phyloP scores from a whole-genome alignment of 2,797 vertebrate genomes.

The Decapterus maruadsi region DNA sequence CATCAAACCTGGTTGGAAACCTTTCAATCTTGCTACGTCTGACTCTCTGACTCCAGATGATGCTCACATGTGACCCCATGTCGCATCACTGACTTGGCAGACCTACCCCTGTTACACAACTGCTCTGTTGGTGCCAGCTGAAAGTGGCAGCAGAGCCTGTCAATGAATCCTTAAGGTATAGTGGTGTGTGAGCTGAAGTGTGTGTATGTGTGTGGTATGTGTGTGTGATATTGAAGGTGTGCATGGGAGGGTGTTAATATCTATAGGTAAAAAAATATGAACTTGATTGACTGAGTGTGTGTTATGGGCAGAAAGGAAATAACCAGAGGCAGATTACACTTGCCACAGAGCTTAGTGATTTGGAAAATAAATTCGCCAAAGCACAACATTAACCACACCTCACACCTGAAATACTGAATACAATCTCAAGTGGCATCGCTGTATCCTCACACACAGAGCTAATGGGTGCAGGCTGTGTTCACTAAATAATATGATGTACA shows the following conservation, averaged over 20 bases:
- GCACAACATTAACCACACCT: slow-evolving; percentile 1
- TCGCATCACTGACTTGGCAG: slow-evolving; percentile 66
- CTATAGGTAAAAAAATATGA: slow-evolving; percentile 18
- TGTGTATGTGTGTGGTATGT: slow-evolving; percentile 11
- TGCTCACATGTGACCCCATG: slow-evolving; percentile 58
- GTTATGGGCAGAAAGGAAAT: slow-evolving; percentile 8
- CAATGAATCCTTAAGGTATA: slow-evolving; percentile 73
- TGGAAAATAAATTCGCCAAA: slow-evolving; percentile 6
- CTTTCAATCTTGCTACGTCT: slow-evolving; percentile 8
- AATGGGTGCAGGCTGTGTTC: no score
- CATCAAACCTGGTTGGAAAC: slow-evolving; percentile 6
- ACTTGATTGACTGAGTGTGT: slow-evolving; percentile 16
- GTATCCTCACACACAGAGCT: not conserved
- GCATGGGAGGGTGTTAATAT: not conserved
- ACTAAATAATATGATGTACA: no score
- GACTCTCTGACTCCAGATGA: slow-evolving; percentile 37
- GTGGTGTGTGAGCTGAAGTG: slow-evolving; percentile 13
- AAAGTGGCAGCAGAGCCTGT: slow-evolving; percentile 77
- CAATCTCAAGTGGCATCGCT: not conserved
- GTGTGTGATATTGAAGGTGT: slow-evolving; percentile 8
- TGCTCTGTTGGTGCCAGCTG: slow-evolving; percentile 79
- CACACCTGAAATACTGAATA: not conserved
- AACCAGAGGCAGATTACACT: not conserved
- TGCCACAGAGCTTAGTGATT: slow-evolving; percentile 19
- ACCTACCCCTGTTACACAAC: slow-evolving; percentile 69